phyloP scores from a whole-genome alignment of 2,888 invertebrate genomes.

The Drosophila subquinaria region DNA sequence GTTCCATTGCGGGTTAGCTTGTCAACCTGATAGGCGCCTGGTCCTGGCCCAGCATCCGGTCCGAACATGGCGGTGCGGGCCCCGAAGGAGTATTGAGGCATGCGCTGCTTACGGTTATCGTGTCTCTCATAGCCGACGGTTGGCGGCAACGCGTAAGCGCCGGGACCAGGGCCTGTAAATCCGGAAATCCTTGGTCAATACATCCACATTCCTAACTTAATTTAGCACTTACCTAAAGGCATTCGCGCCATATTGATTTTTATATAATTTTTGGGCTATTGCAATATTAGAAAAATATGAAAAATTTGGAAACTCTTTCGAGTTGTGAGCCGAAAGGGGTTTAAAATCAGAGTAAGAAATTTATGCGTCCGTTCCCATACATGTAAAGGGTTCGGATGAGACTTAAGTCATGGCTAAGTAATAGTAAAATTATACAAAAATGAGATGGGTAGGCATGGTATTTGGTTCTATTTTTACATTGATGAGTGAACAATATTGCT shows the following conservation, averaged over 20 bases:
- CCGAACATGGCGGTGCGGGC: conserved; percentile 49
- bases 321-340: conserved; percentile 52
- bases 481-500: neutral
- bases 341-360: conserved; percentile 24
- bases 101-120: conserved; percentile 86
- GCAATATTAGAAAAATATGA: conserved; percentile 72
- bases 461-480: neutral
- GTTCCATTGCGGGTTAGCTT: conserved; percentile 80
- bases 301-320: conserved; percentile 69
- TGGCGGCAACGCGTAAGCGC: conserved; percentile 87
- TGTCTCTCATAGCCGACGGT: conserved; percentile 87
- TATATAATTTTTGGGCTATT: conserved; percentile 38
- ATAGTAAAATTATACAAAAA: neutral
- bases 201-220: neutral
- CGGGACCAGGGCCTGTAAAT: conserved; percentile 88
- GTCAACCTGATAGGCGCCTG: conserved; percentile 79
- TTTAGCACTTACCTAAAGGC: conserved; percentile 59
- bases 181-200: neutral
- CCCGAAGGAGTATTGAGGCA: conserved; percentile 85
- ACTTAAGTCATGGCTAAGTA: conserved; percentile 1
- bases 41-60: conserved; percentile 78
- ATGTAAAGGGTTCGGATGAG: neutral
- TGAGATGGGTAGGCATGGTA: neutral
- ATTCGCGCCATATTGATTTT: conserved; percentile 53
- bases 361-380: neutral